Conservation (phyloP, 35 echinoderm and acorn worm genomes). For the Diadema setosum region DNA sequence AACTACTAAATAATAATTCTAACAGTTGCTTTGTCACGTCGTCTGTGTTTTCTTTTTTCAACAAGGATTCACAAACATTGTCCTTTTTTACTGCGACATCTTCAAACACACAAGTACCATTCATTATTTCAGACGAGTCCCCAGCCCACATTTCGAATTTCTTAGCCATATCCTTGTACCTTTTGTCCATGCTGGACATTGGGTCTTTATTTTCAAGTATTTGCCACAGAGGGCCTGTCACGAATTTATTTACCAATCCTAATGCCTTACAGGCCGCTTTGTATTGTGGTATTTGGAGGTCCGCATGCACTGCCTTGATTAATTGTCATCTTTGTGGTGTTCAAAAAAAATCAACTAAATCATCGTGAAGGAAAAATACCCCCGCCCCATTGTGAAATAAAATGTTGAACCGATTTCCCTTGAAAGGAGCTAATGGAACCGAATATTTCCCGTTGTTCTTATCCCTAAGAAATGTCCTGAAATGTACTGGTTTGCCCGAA, state of each 20-base stretch:
- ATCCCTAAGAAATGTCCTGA: slow-evolving; percentile 5
- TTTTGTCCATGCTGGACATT: background rate
- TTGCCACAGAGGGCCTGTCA: slow-evolving; percentile 10
- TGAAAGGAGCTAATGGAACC: background rate
- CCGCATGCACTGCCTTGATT: background rate
- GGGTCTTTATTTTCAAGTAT: background rate
- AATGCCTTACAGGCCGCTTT: background rate
- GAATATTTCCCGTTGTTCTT: background rate
- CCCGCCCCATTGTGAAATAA: too few relatives aligned
- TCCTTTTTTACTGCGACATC: background rate
- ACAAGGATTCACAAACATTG: background rate
- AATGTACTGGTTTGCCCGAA: too few relatives aligned
- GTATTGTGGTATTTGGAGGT: background rate
- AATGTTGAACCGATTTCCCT: slow-evolving; percentile 30
- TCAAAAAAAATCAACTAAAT: background rate
- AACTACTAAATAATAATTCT: background rate
- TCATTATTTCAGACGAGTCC: background rate
- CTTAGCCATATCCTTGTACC: background rate
- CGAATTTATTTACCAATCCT: slow-evolving; percentile 6
- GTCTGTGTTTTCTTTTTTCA: background rate
- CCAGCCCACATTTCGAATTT: background rate
- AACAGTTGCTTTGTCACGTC: background rate
- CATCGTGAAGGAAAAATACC: background rate
- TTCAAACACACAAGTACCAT: background rate
- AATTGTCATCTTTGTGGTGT: background rate